Percentiles rank a stretch among this genome's conserved stretches.
phyloP scores from a whole-genome alignment of 1,140 invertebrate species.

The Drosophila suzukii region DNA sequence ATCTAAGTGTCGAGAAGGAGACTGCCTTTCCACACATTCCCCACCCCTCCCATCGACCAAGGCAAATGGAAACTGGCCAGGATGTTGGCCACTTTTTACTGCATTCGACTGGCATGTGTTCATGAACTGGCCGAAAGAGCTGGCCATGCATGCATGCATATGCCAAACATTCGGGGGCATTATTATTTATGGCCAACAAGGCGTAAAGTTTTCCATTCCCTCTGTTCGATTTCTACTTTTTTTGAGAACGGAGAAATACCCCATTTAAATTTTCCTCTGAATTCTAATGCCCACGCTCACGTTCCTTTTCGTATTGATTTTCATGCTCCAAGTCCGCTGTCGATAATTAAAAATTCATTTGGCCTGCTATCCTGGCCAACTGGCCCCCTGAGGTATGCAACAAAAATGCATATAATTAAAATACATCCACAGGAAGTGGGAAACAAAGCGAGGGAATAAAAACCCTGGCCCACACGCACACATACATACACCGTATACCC shows the following conservation, averaged over 20 bases:
- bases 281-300: slow-evolving; percentile 41
- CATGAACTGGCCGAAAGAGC: slow-evolving; percentile 3
- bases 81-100: slow-evolving; percentile 35
- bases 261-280: slow-evolving; percentile 27
- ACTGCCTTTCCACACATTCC: neutral
- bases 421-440: slow-evolving; percentile 39
- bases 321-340: slow-evolving; percentile 35
- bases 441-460: slow-evolving; percentile 8
- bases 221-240: slow-evolving; percentile 4
- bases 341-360: slow-evolving; percentile 83
- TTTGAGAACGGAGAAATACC: neutral
- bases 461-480: slow-evolving; percentile 1
- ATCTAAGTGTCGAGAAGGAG: slow-evolving; percentile 16
- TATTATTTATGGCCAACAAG: slow-evolving; percentile 54
- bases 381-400: slow-evolving; percentile 62
- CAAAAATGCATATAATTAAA: slow-evolving; percentile 81
- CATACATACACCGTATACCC: slow-evolving; percentile 1
- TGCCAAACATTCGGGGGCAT: slow-evolving; percentile 26
- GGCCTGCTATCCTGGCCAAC: slow-evolving; percentile 23
- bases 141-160: slow-evolving; percentile 39
- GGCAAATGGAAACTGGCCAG: slow-evolving; percentile 5
- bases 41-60: neutral
- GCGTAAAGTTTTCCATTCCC: slow-evolving; percentile 44
- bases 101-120: slow-evolving; percentile 25
- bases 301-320: slow-evolving; percentile 62